Evolutionary conservation across 2,797 vertebrate species (phyloP), one percentile per base, ranked within the genome.

Genomic region (Artibeus lituratus): DNA sequence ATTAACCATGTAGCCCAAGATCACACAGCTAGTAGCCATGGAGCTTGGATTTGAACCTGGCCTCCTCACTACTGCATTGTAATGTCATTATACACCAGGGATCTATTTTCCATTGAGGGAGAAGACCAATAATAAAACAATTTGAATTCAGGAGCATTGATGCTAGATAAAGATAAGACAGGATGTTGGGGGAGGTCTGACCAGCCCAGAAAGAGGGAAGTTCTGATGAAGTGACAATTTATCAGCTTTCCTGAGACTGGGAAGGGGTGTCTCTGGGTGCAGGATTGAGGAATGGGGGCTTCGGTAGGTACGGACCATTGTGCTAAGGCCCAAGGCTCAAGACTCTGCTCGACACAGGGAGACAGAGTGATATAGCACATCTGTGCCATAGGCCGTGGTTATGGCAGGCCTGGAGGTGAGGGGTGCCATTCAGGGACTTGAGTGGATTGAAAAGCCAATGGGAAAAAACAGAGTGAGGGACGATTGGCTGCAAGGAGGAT

Each of bases 21-120:
- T 94, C 55, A 53, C 10, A 39, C 14, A 51, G 3, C 12, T 2
- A 49, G 3, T 26, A 37, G 35, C 47, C 5, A 0, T 0, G 4
- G 19, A 77, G 37, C 85, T 90, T 67, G n/a, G 29, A 47, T 53
- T 77, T 83, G 76, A 96, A 59, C 26, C 37, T 72, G 44, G 19
- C 22, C 47, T 49, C 57, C 67, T 84, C 26, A 18, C 44, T 80
- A 3, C 12, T 67, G 11, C 19, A 14, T 44, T 37, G 0, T 5
- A 9, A n/a, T 19, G 15, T 32, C 14, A 37, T 62, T 29, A n/a
- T 32, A 21, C 11, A 67, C 32, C 9, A 32, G 21, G 47, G 49
- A 85, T 65, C 14, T 87, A 0, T 53, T 85, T 94, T 84, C 69
- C 22, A 57, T 0, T 44, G 49, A 85, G 15, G 16, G n/a, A 76